Conservation (phyloP, 2,888 invertebrate genomes). For the Eulithis testata region DNA sequence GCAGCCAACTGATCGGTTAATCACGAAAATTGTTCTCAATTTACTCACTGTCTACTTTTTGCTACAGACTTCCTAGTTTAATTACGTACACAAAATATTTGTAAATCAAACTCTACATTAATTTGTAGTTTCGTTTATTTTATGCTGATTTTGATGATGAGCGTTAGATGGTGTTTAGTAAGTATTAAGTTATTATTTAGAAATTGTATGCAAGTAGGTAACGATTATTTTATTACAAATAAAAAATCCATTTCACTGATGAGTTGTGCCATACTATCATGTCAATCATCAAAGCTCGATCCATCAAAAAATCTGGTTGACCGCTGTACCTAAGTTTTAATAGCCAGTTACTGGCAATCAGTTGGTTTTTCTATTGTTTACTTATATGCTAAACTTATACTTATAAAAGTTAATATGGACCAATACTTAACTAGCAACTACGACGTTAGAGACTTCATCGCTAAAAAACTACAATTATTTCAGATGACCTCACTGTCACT, state of each 20-base stretch:
- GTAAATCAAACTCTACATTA: too few relatives aligned
- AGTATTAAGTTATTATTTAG: neutral
- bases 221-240: neutral
- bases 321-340: constrained; percentile 32
- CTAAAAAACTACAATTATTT: too few relatives aligned
- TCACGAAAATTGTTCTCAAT: constrained; percentile 57
- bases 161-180: neutral
- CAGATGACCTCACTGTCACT: too few relatives aligned
- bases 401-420: too few relatives aligned
- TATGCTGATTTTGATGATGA: neutral
- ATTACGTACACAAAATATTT: constrained; percentile 4
- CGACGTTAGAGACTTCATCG: too few relatives aligned
- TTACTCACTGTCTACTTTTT: constrained; percentile 18
- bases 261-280: constrained; percentile 7
- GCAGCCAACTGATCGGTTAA: constrained; percentile 61
- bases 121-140: neutral
- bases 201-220: constrained; percentile 8
- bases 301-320: constrained; percentile 62
- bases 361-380: neutral
- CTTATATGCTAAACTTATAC: neutral
- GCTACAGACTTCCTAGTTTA: constrained; percentile 33
- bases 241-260: constrained; percentile 9
- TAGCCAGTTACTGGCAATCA: neutral
- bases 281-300: constrained; percentile 36
- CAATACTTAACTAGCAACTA: too few relatives aligned